These are phyloP conservation scores for Corella eumyota DNA, from an alignment of 23 tunicate species.

Conservation along the genomic window DNA sequence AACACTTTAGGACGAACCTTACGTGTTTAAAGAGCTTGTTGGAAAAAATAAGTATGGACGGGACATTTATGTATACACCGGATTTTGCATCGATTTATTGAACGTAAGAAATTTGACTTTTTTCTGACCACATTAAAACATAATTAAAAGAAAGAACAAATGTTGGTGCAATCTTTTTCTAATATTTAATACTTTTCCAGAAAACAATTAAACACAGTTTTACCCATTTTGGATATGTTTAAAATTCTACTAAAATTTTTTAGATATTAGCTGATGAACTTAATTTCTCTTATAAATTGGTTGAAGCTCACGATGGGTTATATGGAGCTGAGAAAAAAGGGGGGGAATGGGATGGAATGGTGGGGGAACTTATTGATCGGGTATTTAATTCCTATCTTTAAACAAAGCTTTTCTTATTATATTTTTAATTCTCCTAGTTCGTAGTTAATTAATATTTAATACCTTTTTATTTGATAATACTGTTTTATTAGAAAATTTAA, in stretches of 20 bases:
- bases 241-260: not conserved
- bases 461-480: not conserved
- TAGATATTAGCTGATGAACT: slow-evolving; percentile 30
- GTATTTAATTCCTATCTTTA: slow-evolving; percentile 4
- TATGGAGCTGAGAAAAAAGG: slow-evolving; percentile 27
- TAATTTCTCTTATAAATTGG: slow-evolving; percentile 23
- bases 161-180: too few relatives aligned
- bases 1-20: too few relatives aligned
- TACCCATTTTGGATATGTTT: not conserved
- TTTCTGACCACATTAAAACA: too few relatives aligned
- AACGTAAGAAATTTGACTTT: too few relatives aligned
- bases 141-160: too few relatives aligned
- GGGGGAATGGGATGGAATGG: slow-evolving; percentile 50
- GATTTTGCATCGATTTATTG: too few relatives aligned
- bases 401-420: not conserved
- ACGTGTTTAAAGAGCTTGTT: too few relatives aligned
- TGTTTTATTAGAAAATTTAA: not conserved
- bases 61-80: too few relatives aligned
- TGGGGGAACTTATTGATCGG: slow-evolving; percentile 35
- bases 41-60: too few relatives aligned
- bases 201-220: too few relatives aligned
- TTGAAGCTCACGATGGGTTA: slow-evolving; percentile 24
- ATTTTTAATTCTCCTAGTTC: too few relatives aligned
- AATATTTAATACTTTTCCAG: too few relatives aligned
- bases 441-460: not conserved